A percentile compares a stretch with the other conserved stretches of the same genome.
phyloP scores from a whole-genome alignment of 37 sponge, comb jelly and placozoan species.

The Halichondria panicea region DNA sequence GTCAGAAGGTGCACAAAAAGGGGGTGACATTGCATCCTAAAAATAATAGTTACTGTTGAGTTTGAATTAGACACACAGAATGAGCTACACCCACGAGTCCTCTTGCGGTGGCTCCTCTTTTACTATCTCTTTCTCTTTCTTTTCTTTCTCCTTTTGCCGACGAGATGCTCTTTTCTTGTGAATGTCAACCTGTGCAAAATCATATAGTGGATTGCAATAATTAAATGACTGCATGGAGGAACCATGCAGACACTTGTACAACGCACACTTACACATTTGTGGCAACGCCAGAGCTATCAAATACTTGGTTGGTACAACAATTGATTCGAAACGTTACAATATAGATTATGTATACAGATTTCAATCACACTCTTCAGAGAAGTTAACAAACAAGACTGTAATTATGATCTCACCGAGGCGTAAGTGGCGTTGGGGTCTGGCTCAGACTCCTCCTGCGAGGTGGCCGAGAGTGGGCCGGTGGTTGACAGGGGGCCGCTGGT shows the following conservation, averaged over 20 bases:
- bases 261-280: no score
- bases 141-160: constrained; percentile 1
- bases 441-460: neutral
- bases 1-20: no score
- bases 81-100: constrained; percentile 25
- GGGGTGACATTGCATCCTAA: no score
- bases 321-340: neutral
- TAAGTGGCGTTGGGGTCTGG: constrained; percentile 20
- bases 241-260: no score
- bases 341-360: neutral
- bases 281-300: no score
- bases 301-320: no score
- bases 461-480: neutral
- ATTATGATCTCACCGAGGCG: constrained; percentile 4
- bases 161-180: constrained; percentile 25
- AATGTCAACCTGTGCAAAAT: constrained; percentile 16
- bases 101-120: no score
- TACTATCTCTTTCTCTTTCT: constrained; percentile 2
- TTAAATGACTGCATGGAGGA: no score
- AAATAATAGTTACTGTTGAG: no score
- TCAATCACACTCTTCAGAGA: neutral
- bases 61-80: no score
- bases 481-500: constrained; percentile 15
- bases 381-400: neutral
- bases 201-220: no score